Evolutionary conservation across 2,797 vertebrate species (phyloP).

Genomic region (Cephalopachus bancanus): DNA sequence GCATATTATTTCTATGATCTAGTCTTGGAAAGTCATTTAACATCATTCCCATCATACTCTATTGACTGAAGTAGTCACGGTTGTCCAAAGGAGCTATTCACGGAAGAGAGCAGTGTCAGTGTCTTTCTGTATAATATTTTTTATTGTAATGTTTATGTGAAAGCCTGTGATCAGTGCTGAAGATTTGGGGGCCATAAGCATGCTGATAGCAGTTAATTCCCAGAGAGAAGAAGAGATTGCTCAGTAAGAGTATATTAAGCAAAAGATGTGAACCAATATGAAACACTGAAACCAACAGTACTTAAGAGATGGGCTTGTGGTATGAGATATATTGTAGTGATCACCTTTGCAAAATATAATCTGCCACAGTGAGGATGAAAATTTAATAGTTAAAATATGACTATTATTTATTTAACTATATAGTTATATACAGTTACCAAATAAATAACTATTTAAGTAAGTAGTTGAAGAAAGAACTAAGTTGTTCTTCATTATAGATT

Average conservation of each 20-base stretch:
- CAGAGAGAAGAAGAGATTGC: background rate
- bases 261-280: constrained; percentile 1
- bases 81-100: background rate
- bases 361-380: background rate
- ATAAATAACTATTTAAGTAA: no score
- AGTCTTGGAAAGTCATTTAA: background rate
- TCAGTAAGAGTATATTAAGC: background rate
- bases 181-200: background rate
- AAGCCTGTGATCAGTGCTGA: background rate
- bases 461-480: background rate
- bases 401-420: no score
- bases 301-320: background rate
- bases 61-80: background rate
- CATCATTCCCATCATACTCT: background rate
- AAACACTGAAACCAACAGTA: background rate
- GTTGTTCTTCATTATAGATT: background rate
- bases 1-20: background rate
- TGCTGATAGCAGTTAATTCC: background rate
- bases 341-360: background rate
- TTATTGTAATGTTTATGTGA: background rate
- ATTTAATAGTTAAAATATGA: background rate
- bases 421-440: no score
- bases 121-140: background rate
- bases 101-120: background rate
- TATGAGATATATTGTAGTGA: background rate